Conservation (phyloP, 2,797 vertebrate genomes). For the Fratercula arctica region DNA sequence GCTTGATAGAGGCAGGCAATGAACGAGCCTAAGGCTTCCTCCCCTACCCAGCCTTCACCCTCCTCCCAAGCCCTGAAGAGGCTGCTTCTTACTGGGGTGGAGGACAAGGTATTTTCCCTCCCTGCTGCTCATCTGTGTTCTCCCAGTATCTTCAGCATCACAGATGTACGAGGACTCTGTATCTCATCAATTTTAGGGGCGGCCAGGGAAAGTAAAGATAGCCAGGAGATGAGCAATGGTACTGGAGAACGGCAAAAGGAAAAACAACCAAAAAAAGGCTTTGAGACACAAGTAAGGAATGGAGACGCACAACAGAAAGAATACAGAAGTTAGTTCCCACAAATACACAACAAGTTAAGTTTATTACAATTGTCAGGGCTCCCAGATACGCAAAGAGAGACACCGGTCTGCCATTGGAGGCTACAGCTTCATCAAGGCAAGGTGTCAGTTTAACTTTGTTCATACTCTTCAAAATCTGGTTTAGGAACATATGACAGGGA, state of each 20-base stretch:
- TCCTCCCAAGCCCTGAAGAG: neutral
- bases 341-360: neutral
- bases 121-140: neutral
- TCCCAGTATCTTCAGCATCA: neutral
- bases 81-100: neutral
- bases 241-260: neutral
- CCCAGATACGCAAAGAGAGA: neutral
- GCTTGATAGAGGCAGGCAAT: neutral
- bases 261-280: neutral
- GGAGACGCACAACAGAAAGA: neutral
- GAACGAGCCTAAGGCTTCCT: neutral
- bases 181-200: neutral
- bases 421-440: neutral
- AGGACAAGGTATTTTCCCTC: neutral
- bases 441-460: neutral
- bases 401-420: neutral
- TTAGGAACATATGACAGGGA: neutral
- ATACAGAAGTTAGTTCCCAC: neutral
- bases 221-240: neutral
- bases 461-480: neutral
- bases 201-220: neutral
- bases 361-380: neutral
- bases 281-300: neutral
- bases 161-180: neutral
- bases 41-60: neutral